Conservation (phyloP, 2,113 vertebrate species). For the Numida meleagris region DNA sequence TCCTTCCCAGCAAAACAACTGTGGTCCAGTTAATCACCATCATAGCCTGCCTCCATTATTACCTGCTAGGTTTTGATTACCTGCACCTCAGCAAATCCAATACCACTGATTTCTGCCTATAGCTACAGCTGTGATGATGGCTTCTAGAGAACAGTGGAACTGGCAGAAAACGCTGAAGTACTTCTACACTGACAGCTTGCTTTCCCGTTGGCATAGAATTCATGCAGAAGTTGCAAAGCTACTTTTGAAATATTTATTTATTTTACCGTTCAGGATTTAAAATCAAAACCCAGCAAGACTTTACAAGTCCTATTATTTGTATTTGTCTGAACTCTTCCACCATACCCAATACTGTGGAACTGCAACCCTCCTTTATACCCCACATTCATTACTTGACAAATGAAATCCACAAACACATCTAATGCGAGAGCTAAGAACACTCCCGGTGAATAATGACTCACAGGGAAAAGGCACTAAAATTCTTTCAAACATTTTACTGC, state of each 20-base stretch:
- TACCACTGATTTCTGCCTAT: constrained; percentile 11
- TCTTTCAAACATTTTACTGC: background rate
- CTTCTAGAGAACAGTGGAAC: background rate
- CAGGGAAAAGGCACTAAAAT: background rate
- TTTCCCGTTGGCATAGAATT: background rate
- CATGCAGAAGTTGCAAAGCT: background rate
- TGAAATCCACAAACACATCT: background rate
- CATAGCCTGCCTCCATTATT: constrained; percentile 8
- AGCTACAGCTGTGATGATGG: constrained; percentile 36
- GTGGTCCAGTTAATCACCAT: constrained; percentile 15
- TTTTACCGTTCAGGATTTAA: background rate
- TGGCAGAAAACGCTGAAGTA: constrained; percentile 7
- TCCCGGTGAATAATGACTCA: background rate
- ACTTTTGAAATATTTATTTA: background rate
- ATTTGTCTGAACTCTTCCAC: background rate
- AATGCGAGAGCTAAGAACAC: background rate
- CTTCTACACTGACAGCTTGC: background rate
- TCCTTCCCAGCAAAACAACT: constrained; percentile 26
- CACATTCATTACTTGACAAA: background rate
- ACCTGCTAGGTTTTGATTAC: constrained; percentile 48
- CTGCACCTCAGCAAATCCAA: constrained; percentile 37
- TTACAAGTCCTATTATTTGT: background rate
- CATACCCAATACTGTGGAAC: background rate
- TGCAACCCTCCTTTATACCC: background rate
- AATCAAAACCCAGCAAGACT: background rate